Conservation (phyloP, 2,113 vertebrate species). For the Sinocyclocheilus maitianheensis region DNA sequence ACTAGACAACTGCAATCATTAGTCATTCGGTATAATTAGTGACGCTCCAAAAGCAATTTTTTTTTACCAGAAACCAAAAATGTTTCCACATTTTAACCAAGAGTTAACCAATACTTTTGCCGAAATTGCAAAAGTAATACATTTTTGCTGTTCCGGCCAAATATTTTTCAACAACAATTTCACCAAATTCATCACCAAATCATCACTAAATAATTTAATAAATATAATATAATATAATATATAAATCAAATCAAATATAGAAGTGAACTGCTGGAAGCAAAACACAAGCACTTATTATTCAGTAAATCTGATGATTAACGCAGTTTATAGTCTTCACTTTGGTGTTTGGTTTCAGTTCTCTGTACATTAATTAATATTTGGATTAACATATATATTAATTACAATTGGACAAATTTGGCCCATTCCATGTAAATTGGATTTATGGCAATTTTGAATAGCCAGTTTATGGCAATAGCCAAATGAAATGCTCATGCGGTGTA, state of each 20-base stretch:
- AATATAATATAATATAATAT: too few species aligned
- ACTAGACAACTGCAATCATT: background rate
- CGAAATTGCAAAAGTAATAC: too few species aligned
- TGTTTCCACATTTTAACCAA: too few species aligned
- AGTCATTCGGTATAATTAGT: background rate
- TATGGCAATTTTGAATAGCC: background rate
- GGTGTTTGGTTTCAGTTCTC: background rate
- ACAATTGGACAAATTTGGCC: too few species aligned
- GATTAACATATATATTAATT: background rate
- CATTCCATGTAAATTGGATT: background rate
- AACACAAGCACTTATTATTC: background rate
- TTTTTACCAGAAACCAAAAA: background rate
- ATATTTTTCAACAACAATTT: too few species aligned
- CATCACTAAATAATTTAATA: too few species aligned
- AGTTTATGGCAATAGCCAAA: background rate
- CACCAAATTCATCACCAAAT: too few species aligned
- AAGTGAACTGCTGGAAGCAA: too few species aligned
- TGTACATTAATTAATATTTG: background rate
- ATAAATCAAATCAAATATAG: too few species aligned
- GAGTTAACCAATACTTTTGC: too few species aligned
- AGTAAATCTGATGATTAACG: background rate
- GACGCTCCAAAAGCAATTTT: background rate
- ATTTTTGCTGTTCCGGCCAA: too few species aligned
- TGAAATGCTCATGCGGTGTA: background rate
- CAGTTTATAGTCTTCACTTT: background rate